Evolutionary conservation across 2,888 invertebrate genomes (phyloP), one percentile per base, ranked within the genome.

Genomic region (Drosophila bunnanda): DNA sequence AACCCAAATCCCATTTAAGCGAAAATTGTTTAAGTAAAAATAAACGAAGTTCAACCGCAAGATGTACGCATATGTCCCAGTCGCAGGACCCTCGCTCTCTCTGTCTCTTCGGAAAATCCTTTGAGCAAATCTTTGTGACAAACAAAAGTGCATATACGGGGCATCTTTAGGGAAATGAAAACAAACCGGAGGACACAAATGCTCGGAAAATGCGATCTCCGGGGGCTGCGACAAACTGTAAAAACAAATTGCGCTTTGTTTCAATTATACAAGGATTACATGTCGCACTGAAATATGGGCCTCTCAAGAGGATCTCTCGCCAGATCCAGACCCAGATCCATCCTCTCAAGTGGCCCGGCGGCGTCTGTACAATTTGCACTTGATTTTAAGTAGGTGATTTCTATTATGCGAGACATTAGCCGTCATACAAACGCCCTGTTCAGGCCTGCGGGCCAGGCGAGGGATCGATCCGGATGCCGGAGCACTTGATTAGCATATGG

Each of bases 311-410:
- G n/a, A 57, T 57, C 60, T 30, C 60, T n/a, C 43, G 12, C 13
- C 36, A 53, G 43, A 67, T 38, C 38, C 59, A 9, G 54, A 25
- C 2, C 5, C 44, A n/a, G 28, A 46, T 25, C 28, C 46, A 5
- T 34, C 13, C 36, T 72, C 80, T 88, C 80, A 83, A 88, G 88
- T 83, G 82, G 74, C 58, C 41, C 64, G 67, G 53, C 62, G 43
- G 65, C 64, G 78, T 62, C 64, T 61, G 50, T 60, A 87, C 87
- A 86, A 87, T 87, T 86, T 82, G 87, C 85, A 89, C 86, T 86
- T 89, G 86, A 86, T 85, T 87, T 65, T 84, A 89, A 86, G 86
- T 89, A 86, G 86, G 84, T 84, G 86, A 86, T 86, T 86, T 89
- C 78, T 84, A 89, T 86, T 89, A 89, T 86, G 84, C 78, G 84